Base-by-base conservation (phyloP, 1,140 invertebrate species). In the Doryteuthis pealeii region DNA sequence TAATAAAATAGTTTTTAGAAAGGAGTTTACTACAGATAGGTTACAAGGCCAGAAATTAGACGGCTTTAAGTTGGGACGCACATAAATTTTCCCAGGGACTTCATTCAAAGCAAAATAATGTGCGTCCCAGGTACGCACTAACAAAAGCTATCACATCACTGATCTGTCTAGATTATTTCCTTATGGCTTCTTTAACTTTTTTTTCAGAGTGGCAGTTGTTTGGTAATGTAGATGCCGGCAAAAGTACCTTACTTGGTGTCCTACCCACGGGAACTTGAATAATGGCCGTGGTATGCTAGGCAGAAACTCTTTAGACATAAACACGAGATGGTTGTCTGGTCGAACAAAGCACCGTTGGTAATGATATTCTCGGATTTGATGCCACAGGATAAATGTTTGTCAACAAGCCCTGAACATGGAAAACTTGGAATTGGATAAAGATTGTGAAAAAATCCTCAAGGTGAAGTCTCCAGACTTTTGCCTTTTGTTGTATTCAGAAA, bases 151-250 rank as follows among this genome's bases (percentile, higher is more conserved):
- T n/a, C n/a, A n/a, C n/a, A n/a, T n/a, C n/a, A n/a, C n/a, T n/a
- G n/a, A n/a, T n/a, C n/a, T n/a, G n/a, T n/a, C n/a, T n/a, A n/a
- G n/a, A n/a, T n/a, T n/a, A n/a, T n/a, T n/a, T n/a, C n/a, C n/a
- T n/a, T n/a, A n/a, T n/a, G n/a, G n/a, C n/a, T n/a, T n/a, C n/a
- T n/a, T n/a, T n/a, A n/a, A n/a, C n/a, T n/a, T 10, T 32, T 30
- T 32, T 30, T 18, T 30, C 73, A 96, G 96, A 80, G 96, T 99
- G 76, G 98, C 98, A 33, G 98, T 99, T 14, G 96, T 99, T n/a
- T 67, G 98, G 98, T 8, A 99, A 99, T 91, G 98, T 99, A n/a
- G 98, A 99, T 90, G 97, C 98, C 65, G 98, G 98, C 66, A 99
- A 99, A 90, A 97, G 95, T 15, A 99, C 98, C 0, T 88, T 99